These are phyloP conservation scores for Orthonychiurus folsomi DNA, from an alignment of 2,888 invertebrate species.

Conservation along the genomic window DNA sequence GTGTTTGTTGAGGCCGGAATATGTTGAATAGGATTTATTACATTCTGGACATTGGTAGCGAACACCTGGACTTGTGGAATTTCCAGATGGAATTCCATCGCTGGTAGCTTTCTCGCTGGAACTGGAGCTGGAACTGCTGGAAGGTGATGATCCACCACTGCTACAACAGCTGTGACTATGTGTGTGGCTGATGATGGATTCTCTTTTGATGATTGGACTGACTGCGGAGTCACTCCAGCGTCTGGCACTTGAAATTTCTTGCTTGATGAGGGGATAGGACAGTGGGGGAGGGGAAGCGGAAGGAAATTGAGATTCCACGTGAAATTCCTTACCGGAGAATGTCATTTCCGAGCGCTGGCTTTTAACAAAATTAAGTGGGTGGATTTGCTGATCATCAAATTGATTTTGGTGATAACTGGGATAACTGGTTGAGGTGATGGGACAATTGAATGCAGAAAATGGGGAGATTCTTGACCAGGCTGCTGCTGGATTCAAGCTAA, in stretches of 20 bases:
- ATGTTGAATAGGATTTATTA: conserved; percentile 89
- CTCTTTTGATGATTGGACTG: not conserved
- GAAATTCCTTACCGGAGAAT: conserved; percentile 13
- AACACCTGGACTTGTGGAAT: conserved; percentile 33
- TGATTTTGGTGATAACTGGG: not conserved
- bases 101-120: conserved; percentile 7
- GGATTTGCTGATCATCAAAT: not conserved
- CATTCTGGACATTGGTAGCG: conserved; percentile 87
- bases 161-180: conserved; percentile 12
- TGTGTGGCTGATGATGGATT: conserved; percentile 32
- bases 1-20: conserved; percentile 88
- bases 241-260: not conserved
- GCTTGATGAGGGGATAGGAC: conserved; percentile 29
- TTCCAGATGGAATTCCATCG: conserved; percentile 14
- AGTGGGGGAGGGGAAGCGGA: conserved; percentile 39
- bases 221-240: not conserved
- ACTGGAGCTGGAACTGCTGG: conserved; percentile 28
- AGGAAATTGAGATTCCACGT: conserved; percentile 39
- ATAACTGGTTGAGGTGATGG: conserved; percentile 8
- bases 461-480: conserved; percentile 45
- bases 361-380: conserved; percentile 5
- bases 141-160: conserved; percentile 2
- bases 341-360: conserved; percentile 9
- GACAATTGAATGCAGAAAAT: conserved; percentile 42
- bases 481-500: conserved; percentile 49